phyloP scores from a whole-genome alignment of 1,140 invertebrate species.

The Brachionus rotundiformis region DNA sequence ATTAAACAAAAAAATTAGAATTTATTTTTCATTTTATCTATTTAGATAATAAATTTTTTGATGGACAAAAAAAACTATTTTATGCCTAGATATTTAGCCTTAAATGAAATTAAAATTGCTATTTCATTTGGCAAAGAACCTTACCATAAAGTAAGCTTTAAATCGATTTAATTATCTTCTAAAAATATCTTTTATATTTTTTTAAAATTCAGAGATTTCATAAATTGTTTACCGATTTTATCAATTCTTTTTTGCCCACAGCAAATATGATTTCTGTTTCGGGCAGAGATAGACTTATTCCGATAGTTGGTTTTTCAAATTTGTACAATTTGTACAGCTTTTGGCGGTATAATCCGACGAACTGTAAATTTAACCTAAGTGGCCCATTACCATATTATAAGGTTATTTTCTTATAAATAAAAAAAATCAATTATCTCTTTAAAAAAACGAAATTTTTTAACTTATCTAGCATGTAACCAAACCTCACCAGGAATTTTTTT shows the following conservation, averaged over 20 bases:
- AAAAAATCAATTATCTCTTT: not conserved
- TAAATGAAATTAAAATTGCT: constrained; percentile 47
- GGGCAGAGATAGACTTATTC: constrained; percentile 40
- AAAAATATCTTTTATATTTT: no score
- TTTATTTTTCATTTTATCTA: not conserved
- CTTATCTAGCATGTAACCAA: constrained; percentile 32
- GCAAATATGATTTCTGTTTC: constrained; percentile 29
- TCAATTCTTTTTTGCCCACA: constrained; percentile 30
- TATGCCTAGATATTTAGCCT: constrained; percentile 45
- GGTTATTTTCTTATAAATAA: not conserved
- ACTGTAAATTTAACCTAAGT: constrained; percentile 45
- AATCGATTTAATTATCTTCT: no score
- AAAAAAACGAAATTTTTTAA: no score
- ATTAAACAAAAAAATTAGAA: not conserved
- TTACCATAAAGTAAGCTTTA: constrained; percentile 30
- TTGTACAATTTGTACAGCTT: constrained; percentile 21
- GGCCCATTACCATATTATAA: constrained; percentile 49
- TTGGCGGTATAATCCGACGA: constrained; percentile 32
- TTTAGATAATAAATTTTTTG: constrained; percentile 32
- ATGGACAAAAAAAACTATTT: constrained; percentile 32
- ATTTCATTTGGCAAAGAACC: constrained; percentile 35
- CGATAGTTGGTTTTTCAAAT: constrained; percentile 51
- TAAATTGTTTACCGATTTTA: constrained; percentile 40
- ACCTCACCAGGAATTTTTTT: constrained; percentile 40
- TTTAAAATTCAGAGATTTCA: constrained; percentile 27